Conservation (phyloP, 2,113 vertebrate genomes). For the Sphaerodactylus townsendi region DNA sequence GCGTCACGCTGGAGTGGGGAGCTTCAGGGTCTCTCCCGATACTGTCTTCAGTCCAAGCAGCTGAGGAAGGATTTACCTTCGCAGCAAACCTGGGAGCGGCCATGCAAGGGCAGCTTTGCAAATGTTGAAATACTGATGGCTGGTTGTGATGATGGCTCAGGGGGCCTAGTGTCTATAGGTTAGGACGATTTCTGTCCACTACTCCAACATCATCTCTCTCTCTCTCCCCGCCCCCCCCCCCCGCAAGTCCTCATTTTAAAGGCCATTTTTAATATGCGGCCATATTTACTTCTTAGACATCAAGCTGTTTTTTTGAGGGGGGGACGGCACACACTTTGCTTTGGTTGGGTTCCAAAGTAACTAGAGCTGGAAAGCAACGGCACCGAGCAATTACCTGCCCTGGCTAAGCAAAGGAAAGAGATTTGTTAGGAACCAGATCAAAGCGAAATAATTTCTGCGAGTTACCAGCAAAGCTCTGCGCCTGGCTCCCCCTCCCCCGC, state of each 20-base stretch:
- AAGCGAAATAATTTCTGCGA: conserved; percentile 74
- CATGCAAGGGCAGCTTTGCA: not conserved
- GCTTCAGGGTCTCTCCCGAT: not conserved
- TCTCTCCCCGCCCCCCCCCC: conserved; percentile 65
- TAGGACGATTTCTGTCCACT: conserved; percentile 56
- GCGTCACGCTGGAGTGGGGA: not conserved
- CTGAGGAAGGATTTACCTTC: no score
- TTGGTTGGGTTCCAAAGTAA: conserved; percentile 74
- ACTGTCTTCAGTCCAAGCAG: not conserved
- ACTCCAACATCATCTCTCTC: not conserved
- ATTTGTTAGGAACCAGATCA: conserved; percentile 74
- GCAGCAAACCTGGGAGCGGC: no score
- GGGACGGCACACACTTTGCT: not conserved
- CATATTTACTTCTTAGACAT: conserved; percentile 74
- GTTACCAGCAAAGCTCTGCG: conserved; percentile 66
- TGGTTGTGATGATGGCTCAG: conserved; percentile 29
- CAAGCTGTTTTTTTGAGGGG: conserved; percentile 61
- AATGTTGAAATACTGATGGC: not conserved
- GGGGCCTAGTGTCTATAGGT: conserved; percentile 35
- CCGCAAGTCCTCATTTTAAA: conserved; percentile 74
- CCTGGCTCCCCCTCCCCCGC: conserved; percentile 9
- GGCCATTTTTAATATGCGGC: conserved; percentile 68
- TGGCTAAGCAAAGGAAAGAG: conserved; percentile 65
- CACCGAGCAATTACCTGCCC: conserved; percentile 72
- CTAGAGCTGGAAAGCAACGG: conserved; percentile 77